Conservation (phyloP, 1,140 invertebrate genomes). For the Amphibalanus amphitrite region DNA sequence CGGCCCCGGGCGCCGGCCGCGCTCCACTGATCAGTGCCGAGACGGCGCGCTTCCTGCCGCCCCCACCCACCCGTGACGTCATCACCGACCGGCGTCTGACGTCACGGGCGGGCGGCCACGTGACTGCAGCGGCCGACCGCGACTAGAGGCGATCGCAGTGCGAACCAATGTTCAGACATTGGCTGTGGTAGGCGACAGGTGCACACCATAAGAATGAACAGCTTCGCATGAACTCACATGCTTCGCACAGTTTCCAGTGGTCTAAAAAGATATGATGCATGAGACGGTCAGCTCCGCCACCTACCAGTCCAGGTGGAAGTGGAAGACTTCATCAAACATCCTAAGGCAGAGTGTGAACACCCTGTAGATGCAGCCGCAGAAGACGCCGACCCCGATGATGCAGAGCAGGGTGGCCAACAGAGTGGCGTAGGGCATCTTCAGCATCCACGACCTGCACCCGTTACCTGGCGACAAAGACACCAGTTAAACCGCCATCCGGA, state of each 20-base stretch:
- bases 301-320: conserved; percentile 58
- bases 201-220: too few relatives aligned
- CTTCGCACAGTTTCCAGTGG: too few relatives aligned
- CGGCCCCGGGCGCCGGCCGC: too few relatives aligned
- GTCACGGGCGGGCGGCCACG: not conserved
- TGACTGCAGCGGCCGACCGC: too few relatives aligned
- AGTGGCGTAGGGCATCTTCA: conserved; percentile 84
- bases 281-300: too few relatives aligned
- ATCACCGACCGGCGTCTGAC: not conserved
- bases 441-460: conserved; percentile 51
- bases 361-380: conserved; percentile 84
- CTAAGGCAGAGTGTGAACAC: conserved; percentile 63
- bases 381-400: conserved; percentile 80
- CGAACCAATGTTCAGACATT: too few relatives aligned
- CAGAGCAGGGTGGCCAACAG: conserved; percentile 90
- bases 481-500: too few relatives aligned
- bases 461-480: too few relatives aligned
- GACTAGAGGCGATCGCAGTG: too few relatives aligned
- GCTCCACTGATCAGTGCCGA: not conserved
- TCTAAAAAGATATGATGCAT: too few relatives aligned
- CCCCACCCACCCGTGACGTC: not conserved
- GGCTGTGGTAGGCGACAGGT: too few relatives aligned
- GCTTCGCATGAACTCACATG: too few relatives aligned
- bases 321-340: conserved; percentile 79
- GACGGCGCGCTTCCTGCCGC: not conserved